Base-by-base conservation (phyloP, 2,888 invertebrate species). In the Leuctra nigra region DNA sequence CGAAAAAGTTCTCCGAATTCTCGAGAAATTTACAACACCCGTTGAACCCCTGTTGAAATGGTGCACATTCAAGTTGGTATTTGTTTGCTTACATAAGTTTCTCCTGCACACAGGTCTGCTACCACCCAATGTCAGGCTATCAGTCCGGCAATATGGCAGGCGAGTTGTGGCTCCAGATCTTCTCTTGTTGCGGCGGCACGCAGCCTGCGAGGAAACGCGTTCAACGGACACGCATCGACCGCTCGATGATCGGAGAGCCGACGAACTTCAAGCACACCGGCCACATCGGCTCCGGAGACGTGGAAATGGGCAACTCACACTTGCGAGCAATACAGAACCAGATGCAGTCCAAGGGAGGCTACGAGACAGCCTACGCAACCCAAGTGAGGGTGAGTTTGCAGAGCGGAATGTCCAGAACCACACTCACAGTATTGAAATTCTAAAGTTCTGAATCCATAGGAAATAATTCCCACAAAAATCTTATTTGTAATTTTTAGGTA, bases 321-420 rank as follows among this genome's bases (percentile, higher is more conserved):
- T 78, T 95, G 63, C 84, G 86, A 69, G 87, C 90, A 64, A 84
- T 95, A 69, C 92, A 94, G 75, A 87, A 85, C 68, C 94, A 95
- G 75, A 93, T 96, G 94, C 88, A 90, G 72, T 91, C 93, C 74
- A 96, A 96, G 79, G 95, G 95, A 54, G 94, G 93, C 64, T 94
- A 92, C 70, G 91, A 93, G 70, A 82, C 83, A 73, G 78, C 83
- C 29, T 79, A 80, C 62, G 76, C 78, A 57, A 46, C 53, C 16
- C 50, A 50, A 18, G 50, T 50, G 4, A 29, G 22, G 50, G 50
- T 35, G 4, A 3, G 35, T 35, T 16, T 41, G 4, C n/a, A n/a
- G n/a, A n/a, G n/a, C n/a, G n/a, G n/a, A n/a, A n/a, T n/a, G n/a
- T n/a, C n/a, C n/a, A n/a, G n/a, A n/a, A n/a, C n/a, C n/a, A n/a